Evolutionary conservation across 2,888 invertebrate species (phyloP).

Genomic region (Eucera pruinosa): DNA sequence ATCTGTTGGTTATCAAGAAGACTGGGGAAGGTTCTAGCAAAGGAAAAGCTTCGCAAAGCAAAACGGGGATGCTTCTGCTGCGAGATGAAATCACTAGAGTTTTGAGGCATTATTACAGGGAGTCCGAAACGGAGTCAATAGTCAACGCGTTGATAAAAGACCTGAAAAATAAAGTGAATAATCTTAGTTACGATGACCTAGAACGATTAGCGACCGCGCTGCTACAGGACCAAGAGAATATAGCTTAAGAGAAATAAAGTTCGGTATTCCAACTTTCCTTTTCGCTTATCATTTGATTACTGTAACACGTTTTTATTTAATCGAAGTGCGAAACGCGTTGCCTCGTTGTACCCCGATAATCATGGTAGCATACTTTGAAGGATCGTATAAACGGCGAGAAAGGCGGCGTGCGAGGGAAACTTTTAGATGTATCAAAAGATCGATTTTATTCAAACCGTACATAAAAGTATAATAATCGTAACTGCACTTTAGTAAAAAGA

Average conservation of each 20-base stretch:
- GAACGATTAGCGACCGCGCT: conserved; percentile 87
- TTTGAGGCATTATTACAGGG: conserved; percentile 87
- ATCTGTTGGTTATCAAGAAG: conserved; percentile 88
- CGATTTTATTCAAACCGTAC: conserved; percentile 52
- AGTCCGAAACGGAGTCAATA: conserved; percentile 88
- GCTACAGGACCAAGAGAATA: conserved; percentile 90
- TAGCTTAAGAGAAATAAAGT: conserved; percentile 68
- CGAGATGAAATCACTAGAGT: conserved; percentile 86
- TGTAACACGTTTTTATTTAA: conserved; percentile 72
- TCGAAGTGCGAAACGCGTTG: conserved; percentile 42
- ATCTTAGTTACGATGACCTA: conserved; percentile 87
- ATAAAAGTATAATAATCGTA: conserved; percentile 23
- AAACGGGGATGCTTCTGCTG: conserved; percentile 84
- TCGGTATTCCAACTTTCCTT: conserved; percentile 33
- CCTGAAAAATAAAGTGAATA: conserved; percentile 85
- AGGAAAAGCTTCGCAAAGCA: conserved; percentile 63
- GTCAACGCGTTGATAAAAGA: conserved; percentile 87
- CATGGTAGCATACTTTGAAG: conserved; percentile 19
- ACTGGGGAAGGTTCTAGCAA: conserved; percentile 70
- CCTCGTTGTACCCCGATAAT: conserved; percentile 43
- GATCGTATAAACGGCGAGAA: not conserved
- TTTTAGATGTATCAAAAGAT: conserved; percentile 24
- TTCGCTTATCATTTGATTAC: conserved; percentile 62
- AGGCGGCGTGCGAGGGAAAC: not conserved
- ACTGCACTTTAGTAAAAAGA: conserved; percentile 5